Conservation (phyloP, 2,888 invertebrate species). For the Sabatieria punctata region DNA sequence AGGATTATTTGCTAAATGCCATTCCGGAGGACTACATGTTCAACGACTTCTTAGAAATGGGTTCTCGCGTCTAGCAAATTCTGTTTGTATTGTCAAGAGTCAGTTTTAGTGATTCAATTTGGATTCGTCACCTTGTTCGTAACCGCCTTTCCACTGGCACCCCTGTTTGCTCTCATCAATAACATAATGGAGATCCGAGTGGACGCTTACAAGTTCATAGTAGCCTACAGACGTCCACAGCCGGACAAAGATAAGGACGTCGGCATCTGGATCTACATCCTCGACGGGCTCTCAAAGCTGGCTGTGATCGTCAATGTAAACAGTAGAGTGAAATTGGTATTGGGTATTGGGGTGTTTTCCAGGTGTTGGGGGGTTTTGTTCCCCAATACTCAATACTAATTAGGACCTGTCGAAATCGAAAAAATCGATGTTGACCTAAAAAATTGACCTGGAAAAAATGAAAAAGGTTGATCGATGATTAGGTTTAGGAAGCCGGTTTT, state of each 20-base stretch:
- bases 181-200: constrained; percentile 86
- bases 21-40: constrained; percentile 75
- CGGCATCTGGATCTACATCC: constrained; percentile 48
- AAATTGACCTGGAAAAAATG: too few relatives aligned
- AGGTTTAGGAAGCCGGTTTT: too few relatives aligned
- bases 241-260: constrained; percentile 74
- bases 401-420: too few relatives aligned
- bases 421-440: too few relatives aligned
- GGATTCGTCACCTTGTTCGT: constrained; percentile 96
- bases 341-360: too few relatives aligned
- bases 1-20: constrained; percentile 66
- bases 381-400: too few relatives aligned
- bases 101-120: constrained; percentile 71
- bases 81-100: too few relatives aligned
- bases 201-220: constrained; percentile 77
- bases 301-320: constrained; percentile 83
- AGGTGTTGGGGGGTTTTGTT: too few relatives aligned
- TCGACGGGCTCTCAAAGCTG: constrained; percentile 76
- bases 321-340: too few relatives aligned
- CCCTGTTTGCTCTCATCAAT: constrained; percentile 81
- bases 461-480: too few relatives aligned
- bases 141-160: constrained; percentile 87
- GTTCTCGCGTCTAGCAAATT: too few relatives aligned
- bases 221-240: constrained; percentile 66
- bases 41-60: constrained; percentile 94